A percentile compares a stretch with the other conserved stretches of the same genome.
Conservation (phyloP, 2,888 invertebrate species). For the Teleogryllus oceanicus region DNA sequence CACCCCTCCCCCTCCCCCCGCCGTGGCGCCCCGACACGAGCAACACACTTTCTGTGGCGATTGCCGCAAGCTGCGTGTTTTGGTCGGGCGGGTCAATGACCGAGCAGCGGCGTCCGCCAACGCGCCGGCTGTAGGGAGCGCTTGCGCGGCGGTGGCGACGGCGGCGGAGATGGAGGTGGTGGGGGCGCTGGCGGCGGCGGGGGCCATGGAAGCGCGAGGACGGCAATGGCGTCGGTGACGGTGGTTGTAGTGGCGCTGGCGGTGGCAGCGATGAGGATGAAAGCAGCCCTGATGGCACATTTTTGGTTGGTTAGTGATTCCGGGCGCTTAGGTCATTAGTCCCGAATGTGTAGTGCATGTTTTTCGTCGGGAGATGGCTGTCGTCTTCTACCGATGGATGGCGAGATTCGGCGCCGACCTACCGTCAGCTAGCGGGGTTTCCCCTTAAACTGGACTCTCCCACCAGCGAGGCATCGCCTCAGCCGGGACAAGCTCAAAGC, state of each 20-base stretch:
- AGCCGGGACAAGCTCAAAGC: no score
- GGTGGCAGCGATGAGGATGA: background rate
- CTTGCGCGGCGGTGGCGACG: background rate
- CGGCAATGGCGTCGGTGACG: background rate
- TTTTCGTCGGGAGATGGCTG: no score
- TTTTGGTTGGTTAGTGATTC: no score
- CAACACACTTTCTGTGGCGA: slow-evolving; percentile 18
- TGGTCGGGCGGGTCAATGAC: background rate
- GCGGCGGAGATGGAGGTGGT: background rate
- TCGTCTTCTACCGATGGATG: no score
- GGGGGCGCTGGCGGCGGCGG: background rate
- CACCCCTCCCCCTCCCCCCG: background rate
- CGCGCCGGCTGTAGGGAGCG: no score
- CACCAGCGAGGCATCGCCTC: no score
- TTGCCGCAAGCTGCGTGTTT: slow-evolving; percentile 8
- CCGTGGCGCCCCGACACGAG: background rate
- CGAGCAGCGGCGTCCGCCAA: background rate
- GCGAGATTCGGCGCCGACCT: no score
- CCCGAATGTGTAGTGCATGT: no score
- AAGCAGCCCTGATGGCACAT: no score
- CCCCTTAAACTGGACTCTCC: no score
- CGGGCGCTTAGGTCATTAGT: no score
- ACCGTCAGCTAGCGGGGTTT: no score
- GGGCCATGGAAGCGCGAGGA: background rate
- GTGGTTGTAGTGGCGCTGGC: background rate